Evolutionary conservation across 2,797 vertebrate genomes (phyloP), one percentile per base, ranked within the genome.

Genomic region (Nannoperca australis): DNA sequence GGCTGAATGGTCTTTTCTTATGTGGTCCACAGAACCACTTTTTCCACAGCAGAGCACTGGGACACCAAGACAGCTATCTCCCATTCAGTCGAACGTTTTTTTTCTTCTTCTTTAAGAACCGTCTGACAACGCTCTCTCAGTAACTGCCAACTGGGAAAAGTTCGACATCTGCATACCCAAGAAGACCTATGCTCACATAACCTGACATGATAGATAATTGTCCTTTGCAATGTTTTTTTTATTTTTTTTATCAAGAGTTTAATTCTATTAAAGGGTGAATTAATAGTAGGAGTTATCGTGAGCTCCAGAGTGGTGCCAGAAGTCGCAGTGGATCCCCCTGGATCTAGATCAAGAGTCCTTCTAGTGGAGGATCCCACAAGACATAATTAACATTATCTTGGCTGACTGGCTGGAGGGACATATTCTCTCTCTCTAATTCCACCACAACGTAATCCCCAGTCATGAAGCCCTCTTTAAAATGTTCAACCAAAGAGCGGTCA

Each of bases 301-400:
- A 75, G 83, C 80, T 79, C 82, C 74, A 59, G 38, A 73, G 71
- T 55, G 40, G 14, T 62, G 76, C 64, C 73, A 70, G 70, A 88
- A 89, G 84, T 89, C 83, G 18, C 62, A 72, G 78, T 79, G 70
- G 73, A 88, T 90, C 90, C 90, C 92, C 34, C 24, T 75, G 90
- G 91, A 92, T 88, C 77, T 58, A 73, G 70, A 88, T 89, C 79
- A 68, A 78, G 79, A 86, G 67, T 83, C 88, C 85, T 76, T 82
- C 67, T 76, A 70, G 76, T 79, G 53, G 58, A 68, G 64, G 78
- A 92, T 94, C 93, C 93, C 93, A 93, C 24, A 85, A 90, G 94
- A 92, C 90, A 84, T 95, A 91, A 94, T 94, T 94, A 94, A 85
- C 81, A 93, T 92, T 91, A 94, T 92, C 91, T 91, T 74, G 50